A percentile compares a stretch with the other conserved stretches of the same genome.
These are phyloP conservation scores for Nibea coibor DNA, from an alignment of 2,113 vertebrate species.

Conservation along the genomic window DNA sequence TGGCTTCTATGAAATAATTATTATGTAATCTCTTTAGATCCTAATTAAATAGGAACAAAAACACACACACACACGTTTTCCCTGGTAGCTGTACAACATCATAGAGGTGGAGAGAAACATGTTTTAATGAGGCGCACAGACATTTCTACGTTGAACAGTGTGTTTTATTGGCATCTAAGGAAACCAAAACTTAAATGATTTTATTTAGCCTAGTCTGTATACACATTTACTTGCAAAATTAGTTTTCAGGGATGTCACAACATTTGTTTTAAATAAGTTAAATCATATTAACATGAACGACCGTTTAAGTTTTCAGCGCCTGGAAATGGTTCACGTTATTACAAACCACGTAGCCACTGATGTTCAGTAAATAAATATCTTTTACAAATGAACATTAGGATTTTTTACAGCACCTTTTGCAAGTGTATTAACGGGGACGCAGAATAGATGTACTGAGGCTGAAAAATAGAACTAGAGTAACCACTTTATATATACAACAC, in stretches of 20 bases:
- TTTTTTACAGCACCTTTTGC: constrained; percentile 6
- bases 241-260: background rate
- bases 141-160: constrained; percentile 37
- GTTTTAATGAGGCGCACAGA: constrained; percentile 45
- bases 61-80: constrained; percentile 17
- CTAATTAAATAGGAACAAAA: constrained; percentile 49
- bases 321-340: background rate
- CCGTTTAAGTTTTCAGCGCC: background rate
- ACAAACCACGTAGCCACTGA: background rate
- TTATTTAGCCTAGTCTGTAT: constrained; percentile 2
- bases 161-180: constrained; percentile 65
- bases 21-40: constrained; percentile 46
- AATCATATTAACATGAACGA: constrained; percentile 26
- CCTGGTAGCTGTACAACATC: constrained; percentile 17
- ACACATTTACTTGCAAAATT: constrained; percentile 19
- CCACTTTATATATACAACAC: constrained; percentile 32
- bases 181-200: constrained; percentile 14
- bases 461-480: constrained; percentile 22
- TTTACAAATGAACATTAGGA: constrained; percentile 32
- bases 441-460: background rate
- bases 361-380: constrained; percentile 58
- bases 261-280: constrained; percentile 60
- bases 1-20: constrained; percentile 55
- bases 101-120: background rate
- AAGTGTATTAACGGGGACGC: constrained; percentile 27